Conservation (phyloP, 2,113 vertebrate genomes). For the Rhineura floridana region DNA sequence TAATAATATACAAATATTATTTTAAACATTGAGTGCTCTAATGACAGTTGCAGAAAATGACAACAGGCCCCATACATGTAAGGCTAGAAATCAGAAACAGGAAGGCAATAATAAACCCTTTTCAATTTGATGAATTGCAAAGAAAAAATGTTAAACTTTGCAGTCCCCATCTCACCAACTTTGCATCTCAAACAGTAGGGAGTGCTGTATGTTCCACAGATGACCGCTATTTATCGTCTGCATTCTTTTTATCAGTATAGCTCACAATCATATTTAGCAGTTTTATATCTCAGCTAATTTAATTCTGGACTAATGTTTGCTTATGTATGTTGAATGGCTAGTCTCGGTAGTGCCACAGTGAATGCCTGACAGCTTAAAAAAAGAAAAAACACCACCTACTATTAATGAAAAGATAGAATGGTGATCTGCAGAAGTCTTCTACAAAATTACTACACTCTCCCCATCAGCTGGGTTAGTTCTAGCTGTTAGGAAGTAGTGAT, state of each 20-base stretch:
- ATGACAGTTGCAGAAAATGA: constrained; percentile 58
- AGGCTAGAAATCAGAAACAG: constrained; percentile 46
- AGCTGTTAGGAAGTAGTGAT: constrained; percentile 78
- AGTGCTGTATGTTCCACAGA: constrained; percentile 14
- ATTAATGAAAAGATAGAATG: constrained; percentile 52
- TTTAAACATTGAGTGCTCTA: constrained; percentile 51
- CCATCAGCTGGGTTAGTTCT: constrained; percentile 58
- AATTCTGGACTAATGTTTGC: constrained; percentile 66
- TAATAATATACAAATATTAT: constrained; percentile 63
- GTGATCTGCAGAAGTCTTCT: constrained; percentile 59
- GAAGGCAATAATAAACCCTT: constrained; percentile 55
- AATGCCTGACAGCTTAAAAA: constrained; percentile 39
- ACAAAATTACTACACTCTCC: constrained; percentile 55
- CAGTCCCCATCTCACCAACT: constrained; percentile 40
- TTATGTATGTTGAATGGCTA: constrained; percentile 49
- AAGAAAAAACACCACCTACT: background rate
- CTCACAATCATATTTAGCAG: background rate
- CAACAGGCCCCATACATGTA: constrained; percentile 34
- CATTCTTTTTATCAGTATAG: background rate
- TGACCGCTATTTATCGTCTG: background rate
- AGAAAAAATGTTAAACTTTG: background rate
- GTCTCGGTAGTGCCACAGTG: constrained; percentile 45
- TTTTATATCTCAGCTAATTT: constrained; percentile 68
- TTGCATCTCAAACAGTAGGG: constrained; percentile 18
- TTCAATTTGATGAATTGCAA: constrained; percentile 44